Evolutionary conservation across 2,888 invertebrate genomes (phyloP), one percentile per base, ranked within the genome.

Genomic region (Argyresthia goedartella): DNA sequence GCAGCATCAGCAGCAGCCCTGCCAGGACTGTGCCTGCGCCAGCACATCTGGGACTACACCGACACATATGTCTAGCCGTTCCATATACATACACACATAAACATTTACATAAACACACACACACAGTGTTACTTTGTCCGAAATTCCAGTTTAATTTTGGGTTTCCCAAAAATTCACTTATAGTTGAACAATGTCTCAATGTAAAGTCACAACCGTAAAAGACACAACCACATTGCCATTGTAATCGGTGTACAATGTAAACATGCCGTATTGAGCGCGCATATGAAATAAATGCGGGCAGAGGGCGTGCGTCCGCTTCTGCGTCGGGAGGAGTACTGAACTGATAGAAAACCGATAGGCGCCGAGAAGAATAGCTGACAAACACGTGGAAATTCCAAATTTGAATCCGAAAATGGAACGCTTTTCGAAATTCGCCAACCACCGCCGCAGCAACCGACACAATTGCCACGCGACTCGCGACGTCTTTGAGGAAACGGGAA

Each of bases 311-410:
- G 49, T 25, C 9, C 41, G 11, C 8, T 13, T 15, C 49, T 1
- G 48, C 48, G 48, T n/a, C 48, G 35, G 8, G 48, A 13, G 14
- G 48, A 35, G 48, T 35, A 48, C 48, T 48, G 48, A 44, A 42
- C 49, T 48, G 41, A 49, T 49, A 11, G 25, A 46, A 46, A 25
- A 41, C 49, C 49, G 49, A 49, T 41, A 41, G 42, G 25, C 15
- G 41, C 41, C 41, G 41, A 13, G 25, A 16, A 25, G 49, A 41
- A 42, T 8, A 49, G 16, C 48, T 48, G 48, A 36, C 35, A 48
- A 44, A 44, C 44, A 44, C 14, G 44, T 44, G 15, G 44, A 44
- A 46, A 49, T 41, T 49, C 25, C 25, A 42, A 49, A 25, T 42
- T 33, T 11, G 34, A 49, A 33, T 49, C 41, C n/a, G 16, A 49